Conservation (phyloP, 2,797 vertebrate genomes). For the Lutjanus argentimaculatus region DNA sequence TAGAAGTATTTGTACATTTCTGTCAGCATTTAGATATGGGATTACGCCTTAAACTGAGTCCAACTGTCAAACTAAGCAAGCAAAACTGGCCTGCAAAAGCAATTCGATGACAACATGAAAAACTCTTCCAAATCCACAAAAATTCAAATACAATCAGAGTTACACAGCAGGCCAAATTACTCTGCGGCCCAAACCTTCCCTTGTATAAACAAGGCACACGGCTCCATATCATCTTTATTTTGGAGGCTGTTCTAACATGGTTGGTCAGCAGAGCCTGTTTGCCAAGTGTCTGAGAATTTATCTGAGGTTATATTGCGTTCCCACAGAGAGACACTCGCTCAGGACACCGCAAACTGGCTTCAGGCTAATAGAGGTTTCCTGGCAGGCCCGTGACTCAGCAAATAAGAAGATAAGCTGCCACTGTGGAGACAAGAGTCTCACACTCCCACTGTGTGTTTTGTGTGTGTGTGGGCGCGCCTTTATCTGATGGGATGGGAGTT, state of each 20-base stretch:
- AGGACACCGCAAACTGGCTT: conserved; percentile 11
- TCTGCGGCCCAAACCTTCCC: background rate
- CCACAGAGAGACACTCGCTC: conserved; percentile 5
- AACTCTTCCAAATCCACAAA: conserved; percentile 29
- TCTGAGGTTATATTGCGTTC: conserved; percentile 41
- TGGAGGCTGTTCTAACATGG: conserved; percentile 33
- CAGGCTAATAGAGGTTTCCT: conserved; percentile 15
- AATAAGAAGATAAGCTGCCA: conserved; percentile 40
- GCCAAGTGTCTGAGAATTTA: conserved; percentile 73
- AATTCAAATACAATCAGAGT: conserved; percentile 42
- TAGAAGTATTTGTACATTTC: conserved; percentile 35
- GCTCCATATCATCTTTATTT: conserved; percentile 38
- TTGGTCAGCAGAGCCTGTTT: conserved; percentile 54
- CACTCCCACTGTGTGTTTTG: conserved; percentile 5
- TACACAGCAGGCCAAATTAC: background rate
- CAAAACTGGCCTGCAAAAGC: conserved; percentile 20
- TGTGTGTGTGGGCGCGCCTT: background rate
- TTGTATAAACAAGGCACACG: conserved; percentile 13
- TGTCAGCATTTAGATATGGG: conserved; percentile 49
- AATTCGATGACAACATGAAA: conserved; percentile 21
- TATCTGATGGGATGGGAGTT: background rate
- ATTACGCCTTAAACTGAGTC: conserved; percentile 42
- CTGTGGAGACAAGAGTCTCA: conserved; percentile 28
- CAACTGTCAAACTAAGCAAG: conserved; percentile 47
- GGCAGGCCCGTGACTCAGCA: conserved; percentile 24